Evolutionary conservation across 2,797 vertebrate species (phyloP).

Genomic region (Dendrocincla tyrannina): DNA sequence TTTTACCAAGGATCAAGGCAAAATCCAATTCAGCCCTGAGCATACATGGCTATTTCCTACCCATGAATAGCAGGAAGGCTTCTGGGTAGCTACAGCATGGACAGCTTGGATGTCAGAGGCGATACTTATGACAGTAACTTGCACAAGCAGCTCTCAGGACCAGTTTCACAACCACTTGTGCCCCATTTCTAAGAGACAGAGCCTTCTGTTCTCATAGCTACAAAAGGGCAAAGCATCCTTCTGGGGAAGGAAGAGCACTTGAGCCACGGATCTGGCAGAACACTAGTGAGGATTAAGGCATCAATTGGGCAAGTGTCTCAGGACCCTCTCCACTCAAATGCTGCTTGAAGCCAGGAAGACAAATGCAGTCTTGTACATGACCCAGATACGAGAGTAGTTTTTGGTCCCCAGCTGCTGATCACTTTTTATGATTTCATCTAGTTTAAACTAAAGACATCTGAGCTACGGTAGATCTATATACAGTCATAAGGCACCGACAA

Average conservation of each 20-base stretch:
- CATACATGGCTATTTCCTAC: neutral
- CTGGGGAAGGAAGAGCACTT: slow-evolving; percentile 4
- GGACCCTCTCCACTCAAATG: neutral
- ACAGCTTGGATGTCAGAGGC: neutral
- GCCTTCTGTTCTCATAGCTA: neutral
- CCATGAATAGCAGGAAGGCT: neutral
- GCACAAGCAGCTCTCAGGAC: neutral
- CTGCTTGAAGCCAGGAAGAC: neutral
- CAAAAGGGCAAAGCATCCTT: neutral
- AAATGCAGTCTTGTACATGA: neutral
- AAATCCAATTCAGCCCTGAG: slow-evolving; percentile 35
- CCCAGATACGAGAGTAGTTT: neutral
- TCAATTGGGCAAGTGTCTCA: neutral
- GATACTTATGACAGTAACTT: neutral
- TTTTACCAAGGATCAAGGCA: slow-evolving; percentile 19
- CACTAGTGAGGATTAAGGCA: neutral
- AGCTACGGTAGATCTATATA: slow-evolving; percentile 29
- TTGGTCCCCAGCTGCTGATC: slow-evolving; percentile 38
- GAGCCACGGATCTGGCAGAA: neutral
- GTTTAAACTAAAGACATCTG: neutral
- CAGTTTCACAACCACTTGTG: neutral
- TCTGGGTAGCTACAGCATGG: neutral
- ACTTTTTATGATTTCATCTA: neutral
- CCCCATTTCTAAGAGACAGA: neutral
- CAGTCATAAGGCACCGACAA: slow-evolving; percentile 50